Evolutionary conservation across 1,140 invertebrate species (phyloP), one percentile per base, ranked within the genome.

Genomic region (Drosophila prosaltans): DNA sequence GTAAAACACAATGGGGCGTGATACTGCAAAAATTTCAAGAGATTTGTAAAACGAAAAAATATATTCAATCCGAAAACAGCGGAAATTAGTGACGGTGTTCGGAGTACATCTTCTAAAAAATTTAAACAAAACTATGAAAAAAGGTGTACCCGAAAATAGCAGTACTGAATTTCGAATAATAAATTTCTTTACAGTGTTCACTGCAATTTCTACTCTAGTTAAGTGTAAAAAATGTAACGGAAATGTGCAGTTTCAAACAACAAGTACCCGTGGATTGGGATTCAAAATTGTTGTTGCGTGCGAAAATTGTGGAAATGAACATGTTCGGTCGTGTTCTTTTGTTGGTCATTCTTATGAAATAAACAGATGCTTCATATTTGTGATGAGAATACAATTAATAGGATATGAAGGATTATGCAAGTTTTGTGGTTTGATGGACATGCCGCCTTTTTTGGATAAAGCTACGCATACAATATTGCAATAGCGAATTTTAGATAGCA

Each of bases 341-440:
- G 48, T 64, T 26, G 32, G 32, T 16, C 16, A 16, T 16, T 16
- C 16, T 16, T 16, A 16, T 16, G 16, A 16, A 16, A 16, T 16
- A 16, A 16, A 16, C 16, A 16, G 16, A 16, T 16, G 16, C 16
- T 16, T 16, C 16, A 16, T 16, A 16, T 16, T 16, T 16, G 16
- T 16, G 16, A 16, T 16, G 16, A 16, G 16, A 16, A 16, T 16
- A 16, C 8, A 63, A 86, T 81, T 5, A 24, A 6, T 60, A 26
- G 11, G 58, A 60, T 28, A 60, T 26, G 24, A 60, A 60, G 78
- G 79, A 0, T 74, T 89, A 30, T 71, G 69, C 68, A 62, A 72
- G 68, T 81, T 85, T 60, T 79, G 63, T 55, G 60, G 66, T 11
- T 24, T 85, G 1, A 89, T 89, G 81, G 75, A 88, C 57, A 70